Percentiles rank a stretch among this genome's conserved stretches.
phyloP scores from a whole-genome alignment of 2,888 invertebrate genomes.

The Heliconius charithonia region DNA sequence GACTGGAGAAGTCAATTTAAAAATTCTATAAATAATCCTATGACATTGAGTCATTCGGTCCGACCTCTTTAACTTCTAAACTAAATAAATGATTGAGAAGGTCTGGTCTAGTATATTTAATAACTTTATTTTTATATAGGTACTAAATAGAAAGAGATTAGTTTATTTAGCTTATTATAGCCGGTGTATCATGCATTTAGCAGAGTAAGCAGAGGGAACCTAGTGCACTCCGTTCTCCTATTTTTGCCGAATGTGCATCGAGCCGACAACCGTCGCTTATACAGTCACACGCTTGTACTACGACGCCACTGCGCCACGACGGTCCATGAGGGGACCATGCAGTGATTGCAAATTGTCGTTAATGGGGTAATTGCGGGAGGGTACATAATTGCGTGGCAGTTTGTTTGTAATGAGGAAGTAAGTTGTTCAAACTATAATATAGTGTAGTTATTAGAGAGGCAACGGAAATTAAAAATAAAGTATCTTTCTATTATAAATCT shows the following conservation, averaged over 20 bases:
- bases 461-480: not conserved
- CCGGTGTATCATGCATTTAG: no score
- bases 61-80: constrained; percentile 6
- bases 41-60: constrained; percentile 17
- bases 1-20: no score
- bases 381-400: constrained; percentile 37
- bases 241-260: not conserved
- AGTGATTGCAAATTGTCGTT: constrained; percentile 34
- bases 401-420: constrained; percentile 41
- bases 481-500: not conserved
- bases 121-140: constrained; percentile 28
- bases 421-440: constrained; percentile 36
- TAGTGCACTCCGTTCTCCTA: no score
- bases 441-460: constrained; percentile 8
- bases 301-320: not conserved
- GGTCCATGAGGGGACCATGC: not conserved
- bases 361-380: constrained; percentile 42
- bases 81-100: constrained; percentile 7
- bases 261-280: not conserved
- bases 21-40: not conserved
- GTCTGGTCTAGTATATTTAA: constrained; percentile 22
- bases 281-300: not conserved
- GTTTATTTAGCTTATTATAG: no score
- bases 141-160: constrained; percentile 26
- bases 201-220: no score